These are phyloP conservation scores for Meloidogyne hapla DNA, from an alignment of 1,140 invertebrate genomes.

Conservation along the genomic window DNA sequence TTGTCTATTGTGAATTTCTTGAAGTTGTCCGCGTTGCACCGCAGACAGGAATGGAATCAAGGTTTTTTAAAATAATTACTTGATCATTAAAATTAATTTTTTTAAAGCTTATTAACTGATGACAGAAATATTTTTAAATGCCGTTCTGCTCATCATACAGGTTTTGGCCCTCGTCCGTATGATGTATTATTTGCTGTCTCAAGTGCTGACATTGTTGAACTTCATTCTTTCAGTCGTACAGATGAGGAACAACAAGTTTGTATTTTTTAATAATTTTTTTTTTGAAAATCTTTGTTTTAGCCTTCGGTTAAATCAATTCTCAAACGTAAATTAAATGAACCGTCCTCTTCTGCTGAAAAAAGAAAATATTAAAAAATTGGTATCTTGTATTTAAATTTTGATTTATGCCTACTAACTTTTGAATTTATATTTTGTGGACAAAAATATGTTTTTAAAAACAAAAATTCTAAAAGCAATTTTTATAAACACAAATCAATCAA, in stretches of 20 bases:
- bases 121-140: constrained; percentile 39
- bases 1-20: constrained; percentile 42
- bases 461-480: too few relatives aligned
- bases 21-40: constrained; percentile 36
- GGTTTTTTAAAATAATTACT: constrained; percentile 4
- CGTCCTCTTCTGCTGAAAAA: not conserved
- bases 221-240: constrained; percentile 24
- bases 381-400: too few relatives aligned
- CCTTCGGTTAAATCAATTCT: not conserved
- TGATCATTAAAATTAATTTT: constrained; percentile 10
- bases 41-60: constrained; percentile 30
- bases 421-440: too few relatives aligned
- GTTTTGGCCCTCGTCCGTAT: constrained; percentile 19
- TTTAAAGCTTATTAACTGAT: constrained; percentile 33
- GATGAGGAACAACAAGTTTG: constrained; percentile 5
- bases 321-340: not conserved
- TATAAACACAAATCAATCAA: too few relatives aligned
- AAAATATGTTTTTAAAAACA: too few relatives aligned
- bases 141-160: constrained; percentile 40
- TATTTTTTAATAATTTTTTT: not conserved
- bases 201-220: constrained; percentile 23
- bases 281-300: not conserved
- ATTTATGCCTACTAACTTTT: too few relatives aligned
- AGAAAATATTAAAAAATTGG: not conserved
- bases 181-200: constrained; percentile 38